A percentile compares a stretch with the other conserved stretches of the same genome.
phyloP scores from a whole-genome alignment of 2,797 vertebrate species.

The Dipus sagitta region DNA sequence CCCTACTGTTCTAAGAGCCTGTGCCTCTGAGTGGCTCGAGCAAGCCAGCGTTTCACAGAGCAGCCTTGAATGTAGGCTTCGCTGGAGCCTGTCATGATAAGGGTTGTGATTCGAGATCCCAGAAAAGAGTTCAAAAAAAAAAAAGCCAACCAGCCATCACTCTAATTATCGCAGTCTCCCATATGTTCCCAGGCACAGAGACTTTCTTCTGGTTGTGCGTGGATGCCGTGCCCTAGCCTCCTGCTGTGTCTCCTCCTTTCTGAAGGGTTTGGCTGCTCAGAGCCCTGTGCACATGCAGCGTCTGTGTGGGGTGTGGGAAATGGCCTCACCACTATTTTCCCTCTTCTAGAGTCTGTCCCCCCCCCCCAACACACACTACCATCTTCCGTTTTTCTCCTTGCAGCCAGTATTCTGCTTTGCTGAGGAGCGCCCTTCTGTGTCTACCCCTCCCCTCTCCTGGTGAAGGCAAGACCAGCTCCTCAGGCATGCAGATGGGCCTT shows the following conservation, averaged over 20 bases:
- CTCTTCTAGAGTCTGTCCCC: slow-evolving; percentile 55
- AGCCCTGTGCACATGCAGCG: slow-evolving; percentile 58
- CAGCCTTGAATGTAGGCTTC: slow-evolving; percentile 70
- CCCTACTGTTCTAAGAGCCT: neutral
- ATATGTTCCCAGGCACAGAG: slow-evolving; percentile 85
- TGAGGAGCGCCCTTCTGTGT: neutral
- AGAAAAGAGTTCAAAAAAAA: slow-evolving; percentile 60
- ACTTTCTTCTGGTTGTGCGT: slow-evolving; percentile 73
- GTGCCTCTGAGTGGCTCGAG: slow-evolving; percentile 75
- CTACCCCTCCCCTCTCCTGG: neutral
- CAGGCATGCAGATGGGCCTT: slow-evolving; percentile 34
- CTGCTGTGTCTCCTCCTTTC: slow-evolving; percentile 78
- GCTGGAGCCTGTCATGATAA: slow-evolving; percentile 84
- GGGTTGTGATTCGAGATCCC: slow-evolving; percentile 84
- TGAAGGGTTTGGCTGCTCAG: slow-evolving; percentile 67
- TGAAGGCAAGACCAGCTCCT: slow-evolving; percentile 28
- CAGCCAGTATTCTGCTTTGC: slow-evolving; percentile 54
- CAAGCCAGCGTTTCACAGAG: slow-evolving; percentile 69
- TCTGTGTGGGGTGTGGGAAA: slow-evolving; percentile 73
- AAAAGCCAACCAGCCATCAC: slow-evolving; percentile 82
- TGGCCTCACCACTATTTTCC: slow-evolving; percentile 50
- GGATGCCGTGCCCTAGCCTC: slow-evolving; percentile 76
- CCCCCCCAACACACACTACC: slow-evolving; percentile 48
- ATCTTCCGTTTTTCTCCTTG: slow-evolving; percentile 31
- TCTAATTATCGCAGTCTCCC: slow-evolving; percentile 87